Evolutionary conservation across 2,113 vertebrate species (phyloP), one percentile per base, ranked within the genome.

Genomic region (Siniperca chuatsi): DNA sequence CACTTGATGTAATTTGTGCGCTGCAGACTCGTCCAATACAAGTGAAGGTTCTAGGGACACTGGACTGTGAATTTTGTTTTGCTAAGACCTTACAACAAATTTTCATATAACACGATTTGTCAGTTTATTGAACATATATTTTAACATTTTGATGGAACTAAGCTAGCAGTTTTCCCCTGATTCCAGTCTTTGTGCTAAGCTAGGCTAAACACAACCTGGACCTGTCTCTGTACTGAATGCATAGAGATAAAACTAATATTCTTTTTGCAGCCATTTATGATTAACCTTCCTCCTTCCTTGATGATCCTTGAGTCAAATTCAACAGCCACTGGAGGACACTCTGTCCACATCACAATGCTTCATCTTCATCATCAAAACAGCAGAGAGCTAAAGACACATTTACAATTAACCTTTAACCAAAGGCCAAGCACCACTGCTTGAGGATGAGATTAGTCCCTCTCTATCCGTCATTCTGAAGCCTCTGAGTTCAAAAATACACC

Each of bases 341-440:
- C 21, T 10, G 52, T 35, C n/a, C 61, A 33, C 42, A n/a, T 62
- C 44, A 21, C 37, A 33, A n/a, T 23, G 42, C 55, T 48, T 70
- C 50, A 77, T 86, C 80, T 79, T 82, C 71, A 76, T 37, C 54
- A 77, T 65, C 54, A 58, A 58, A 62, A 66, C 71, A 37, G 75
- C 61, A 18, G 60, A 20, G 58, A 81, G 81, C 37, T 75, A 16
- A 40, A 85, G 82, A 86, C 85, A 73, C 58, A 16, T 71, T 87
- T 42, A 37, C 75, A 92, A 89, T 89, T 88, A 86, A 82, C 62
- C 66, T 78, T 74, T 44, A 50, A 71, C 71, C 78, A 76, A 29
- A 62, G 78, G 85, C 87, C 79, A 88, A 84, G 69, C 64, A 66
- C 12, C 68, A 62, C 8, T 37, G 44, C 68, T 69, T 54, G n/a